These are phyloP conservation scores for Clarias platycephalus DNA, from an alignment of 2,797 vertebrate species.

Conservation along the genomic window DNA sequence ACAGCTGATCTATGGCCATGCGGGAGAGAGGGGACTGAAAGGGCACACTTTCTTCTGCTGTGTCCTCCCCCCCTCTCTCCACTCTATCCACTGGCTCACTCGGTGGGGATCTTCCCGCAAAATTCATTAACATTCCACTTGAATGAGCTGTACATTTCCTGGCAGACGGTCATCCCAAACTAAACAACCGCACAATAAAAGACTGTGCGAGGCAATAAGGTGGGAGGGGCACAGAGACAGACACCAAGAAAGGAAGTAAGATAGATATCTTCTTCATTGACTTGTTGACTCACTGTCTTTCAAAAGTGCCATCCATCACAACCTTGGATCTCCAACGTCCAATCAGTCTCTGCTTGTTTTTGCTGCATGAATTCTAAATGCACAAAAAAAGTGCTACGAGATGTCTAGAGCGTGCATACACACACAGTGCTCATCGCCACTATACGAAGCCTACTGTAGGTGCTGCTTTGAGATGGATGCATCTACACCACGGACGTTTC, in stretches of 20 bases:
- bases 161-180: constrained; percentile 66
- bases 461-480: neutral
- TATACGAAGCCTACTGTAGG: neutral
- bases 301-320: constrained; percentile 57
- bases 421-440: neutral
- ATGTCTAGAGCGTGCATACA: neutral
- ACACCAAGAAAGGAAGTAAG: constrained; percentile 61
- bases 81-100: constrained; percentile 30
- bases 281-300: constrained; percentile 49
- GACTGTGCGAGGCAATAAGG: constrained; percentile 56
- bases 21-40: constrained; percentile 5
- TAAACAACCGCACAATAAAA: constrained; percentile 61
- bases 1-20: constrained; percentile 34
- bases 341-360: neutral
- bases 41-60: constrained; percentile 21
- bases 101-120: constrained; percentile 62
- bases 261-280: constrained; percentile 70
- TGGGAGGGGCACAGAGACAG: constrained; percentile 39
- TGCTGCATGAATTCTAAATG: neutral
- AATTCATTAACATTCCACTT: constrained; percentile 76
- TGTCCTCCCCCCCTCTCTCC: neutral
- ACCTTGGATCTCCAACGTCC: constrained; percentile 59
- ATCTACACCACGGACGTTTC: neutral
- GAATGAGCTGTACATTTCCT: constrained; percentile 77
- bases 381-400: neutral